Conservation (phyloP, 2,113 vertebrate species). For the Limanda limanda region DNA sequence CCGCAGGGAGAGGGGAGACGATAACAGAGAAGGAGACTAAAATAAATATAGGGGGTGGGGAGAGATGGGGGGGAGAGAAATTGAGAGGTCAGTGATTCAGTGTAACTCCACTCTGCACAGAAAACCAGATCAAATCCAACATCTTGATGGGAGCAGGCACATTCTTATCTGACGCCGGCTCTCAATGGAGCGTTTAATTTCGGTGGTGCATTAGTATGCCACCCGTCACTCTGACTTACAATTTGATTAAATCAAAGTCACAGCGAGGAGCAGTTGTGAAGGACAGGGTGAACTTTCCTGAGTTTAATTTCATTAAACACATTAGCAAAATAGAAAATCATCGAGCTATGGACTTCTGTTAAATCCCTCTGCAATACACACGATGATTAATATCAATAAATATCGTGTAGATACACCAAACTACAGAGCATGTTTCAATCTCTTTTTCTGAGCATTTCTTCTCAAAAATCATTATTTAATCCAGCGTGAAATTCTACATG, state of each 20-base stretch:
- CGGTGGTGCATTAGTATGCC: constrained; percentile 69
- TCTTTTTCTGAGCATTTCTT: not conserved
- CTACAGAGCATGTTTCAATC: not conserved
- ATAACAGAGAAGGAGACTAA: constrained; percentile 8
- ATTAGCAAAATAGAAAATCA: constrained; percentile 50
- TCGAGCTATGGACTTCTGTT: constrained; percentile 10
- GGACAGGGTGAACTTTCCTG: constrained; percentile 72
- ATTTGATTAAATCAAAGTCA: constrained; percentile 79
- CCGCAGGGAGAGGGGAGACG: not conserved
- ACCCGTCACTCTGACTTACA: constrained; percentile 46
- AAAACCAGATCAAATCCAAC: constrained; percentile 62
- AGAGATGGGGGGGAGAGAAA: constrained; percentile 13
- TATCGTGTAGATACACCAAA: constrained; percentile 25
- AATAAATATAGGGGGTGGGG: not conserved
- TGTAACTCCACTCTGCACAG: constrained; percentile 48
- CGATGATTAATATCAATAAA: constrained; percentile 36
- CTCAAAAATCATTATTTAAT: not conserved
- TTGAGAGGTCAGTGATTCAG: constrained; percentile 57
- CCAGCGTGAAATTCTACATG: not conserved
- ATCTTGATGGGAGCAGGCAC: constrained; percentile 67
- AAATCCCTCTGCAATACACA: constrained; percentile 8
- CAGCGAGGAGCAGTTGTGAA: constrained; percentile 66
- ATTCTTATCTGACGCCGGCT: constrained; percentile 67
- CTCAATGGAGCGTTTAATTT: constrained; percentile 71
- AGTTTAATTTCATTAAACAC: constrained; percentile 61